A percentile compares a stretch with the other conserved stretches of the same genome.
phyloP scores from a whole-genome alignment of 2,888 invertebrate species.

The Harpalus rubripes region DNA sequence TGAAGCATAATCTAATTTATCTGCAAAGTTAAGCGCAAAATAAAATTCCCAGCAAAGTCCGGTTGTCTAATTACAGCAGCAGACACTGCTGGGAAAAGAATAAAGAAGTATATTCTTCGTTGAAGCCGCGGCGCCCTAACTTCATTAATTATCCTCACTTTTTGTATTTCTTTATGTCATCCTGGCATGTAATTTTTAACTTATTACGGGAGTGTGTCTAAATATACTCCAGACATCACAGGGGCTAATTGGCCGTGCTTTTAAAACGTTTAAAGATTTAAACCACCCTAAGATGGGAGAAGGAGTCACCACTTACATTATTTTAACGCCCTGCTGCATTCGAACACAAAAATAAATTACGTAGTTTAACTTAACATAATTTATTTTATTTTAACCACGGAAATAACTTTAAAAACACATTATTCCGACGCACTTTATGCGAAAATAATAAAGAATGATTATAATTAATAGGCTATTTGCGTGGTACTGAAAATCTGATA shows the following conservation, averaged over 20 bases:
- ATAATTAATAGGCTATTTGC: no score
- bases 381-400: no score
- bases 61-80: conserved; percentile 23
- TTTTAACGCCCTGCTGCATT: background rate
- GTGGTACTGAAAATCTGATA: no score
- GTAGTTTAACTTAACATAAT: no score
- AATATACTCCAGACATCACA: conserved; percentile 49
- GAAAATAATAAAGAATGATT: no score
- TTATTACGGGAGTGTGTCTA: conserved; percentile 50
- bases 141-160: conserved; percentile 51
- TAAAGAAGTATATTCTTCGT: conserved; percentile 29
- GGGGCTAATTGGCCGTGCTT: conserved; percentile 54
- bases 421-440: no score
- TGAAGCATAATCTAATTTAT: conserved; percentile 26
- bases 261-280: conserved; percentile 51
- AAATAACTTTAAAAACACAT: no score
- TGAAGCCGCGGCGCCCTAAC: conserved; percentile 23
- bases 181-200: conserved; percentile 58
- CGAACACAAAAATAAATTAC: background rate
- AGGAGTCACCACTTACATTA: conserved; percentile 12
- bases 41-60: conserved; percentile 18
- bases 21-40: conserved; percentile 16
- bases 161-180: conserved; percentile 53
- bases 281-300: background rate
- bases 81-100: conserved; percentile 28